phyloP scores from a whole-genome alignment of 2,113 vertebrate genomes.

The Phocoena phocoena region DNA sequence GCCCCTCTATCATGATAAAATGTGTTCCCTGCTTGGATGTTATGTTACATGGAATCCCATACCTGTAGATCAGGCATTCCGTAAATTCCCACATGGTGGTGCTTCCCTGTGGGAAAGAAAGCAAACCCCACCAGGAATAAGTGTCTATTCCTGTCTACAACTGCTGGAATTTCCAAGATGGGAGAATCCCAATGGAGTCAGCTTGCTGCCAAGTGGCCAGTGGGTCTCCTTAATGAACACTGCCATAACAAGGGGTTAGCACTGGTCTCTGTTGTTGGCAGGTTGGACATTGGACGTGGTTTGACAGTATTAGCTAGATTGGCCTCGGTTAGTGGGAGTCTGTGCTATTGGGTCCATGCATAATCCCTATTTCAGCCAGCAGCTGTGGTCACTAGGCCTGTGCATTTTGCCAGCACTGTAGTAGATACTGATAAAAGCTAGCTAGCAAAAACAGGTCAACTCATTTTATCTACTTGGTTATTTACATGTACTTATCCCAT shows the following conservation, averaged over 20 bases:
- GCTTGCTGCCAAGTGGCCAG: neutral
- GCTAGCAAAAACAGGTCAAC: neutral
- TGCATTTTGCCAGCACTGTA: neutral
- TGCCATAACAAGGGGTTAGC: neutral
- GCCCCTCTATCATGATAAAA: neutral
- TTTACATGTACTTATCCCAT: neutral
- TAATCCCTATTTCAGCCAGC: neutral
- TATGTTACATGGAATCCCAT: neutral
- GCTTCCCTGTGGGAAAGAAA: neutral
- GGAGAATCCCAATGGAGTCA: neutral
- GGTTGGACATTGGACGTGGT: neutral
- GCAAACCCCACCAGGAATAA: neutral
- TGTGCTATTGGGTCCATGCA: neutral
- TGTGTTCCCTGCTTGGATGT: neutral
- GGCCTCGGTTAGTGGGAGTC: neutral
- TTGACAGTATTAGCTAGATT: neutral
- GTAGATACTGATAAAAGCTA: neutral
- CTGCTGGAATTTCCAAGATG: neutral
- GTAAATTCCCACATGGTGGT: neutral
- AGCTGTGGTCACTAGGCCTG: neutral
- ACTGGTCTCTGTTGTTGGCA: neutral
- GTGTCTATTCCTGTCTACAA: neutral
- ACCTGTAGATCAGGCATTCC: neutral
- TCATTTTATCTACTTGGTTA: neutral
- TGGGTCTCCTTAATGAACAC: neutral